Evolutionary conservation across 2,113 vertebrate genomes (phyloP), one percentile per base, ranked within the genome.

Genomic region (Cariama cristata): DNA sequence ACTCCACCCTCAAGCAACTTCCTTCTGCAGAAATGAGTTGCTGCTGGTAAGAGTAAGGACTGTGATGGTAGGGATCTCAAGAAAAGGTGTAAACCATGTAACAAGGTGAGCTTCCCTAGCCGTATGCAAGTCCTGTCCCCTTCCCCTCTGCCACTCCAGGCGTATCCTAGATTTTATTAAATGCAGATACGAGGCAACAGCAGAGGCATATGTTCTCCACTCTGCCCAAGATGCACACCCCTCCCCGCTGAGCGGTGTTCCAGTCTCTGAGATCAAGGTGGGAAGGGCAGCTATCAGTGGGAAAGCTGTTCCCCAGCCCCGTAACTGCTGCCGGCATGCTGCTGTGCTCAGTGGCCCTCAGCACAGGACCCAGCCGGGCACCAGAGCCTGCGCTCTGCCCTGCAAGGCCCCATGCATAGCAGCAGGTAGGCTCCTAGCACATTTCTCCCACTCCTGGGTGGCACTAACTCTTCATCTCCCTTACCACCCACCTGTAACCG

Each of bases 371-470:
- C 5, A 1, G 5, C 7, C 2, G 2, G 12, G n/a, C 47, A 42
- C 16, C 3, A 0, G 3, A 59, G 52, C 56, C 73, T 8, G 7
- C 1, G 0, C 20, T 18, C 38, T 24, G n/a, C 6, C 30, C 33
- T 23, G 13, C 0, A 0, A 8, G 4, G 8, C 14, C 40, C 79
- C 1, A 0, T 8, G 14, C n/a, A 4, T 1, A 13, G 18, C 58
- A 44, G 40, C 58, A 33, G 32, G 14, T 18, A 22, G 42, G 14
- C 11, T 80, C 21, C 59, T 11, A 3, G 33, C 33, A 13, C 4
- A 0, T 26, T 55, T 4, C n/a, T 56, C 5, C 44, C 50, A 35
- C 13, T 52, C 14, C 14, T n/a, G 19, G 9, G 6, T 8, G 8
- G 8, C 38, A 27, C 23, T 28, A 4, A 7, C 33, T 5, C 20